These are phyloP conservation scores for Drosophila algonquin DNA, from an alignment of 2,888 invertebrate species.

Conservation along the genomic window DNA sequence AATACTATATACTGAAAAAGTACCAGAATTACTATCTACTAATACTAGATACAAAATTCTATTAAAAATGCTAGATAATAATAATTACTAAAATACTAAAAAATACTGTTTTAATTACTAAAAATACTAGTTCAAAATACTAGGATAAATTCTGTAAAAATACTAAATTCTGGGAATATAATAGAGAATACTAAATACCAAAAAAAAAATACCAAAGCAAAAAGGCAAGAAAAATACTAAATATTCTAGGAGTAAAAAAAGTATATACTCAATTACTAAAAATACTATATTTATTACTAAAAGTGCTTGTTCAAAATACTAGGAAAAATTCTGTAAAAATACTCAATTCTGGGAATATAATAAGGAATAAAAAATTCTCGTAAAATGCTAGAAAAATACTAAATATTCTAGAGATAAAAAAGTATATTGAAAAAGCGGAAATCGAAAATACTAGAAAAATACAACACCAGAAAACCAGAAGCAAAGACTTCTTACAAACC, in stretches of 20 bases:
- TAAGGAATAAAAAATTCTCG: not conserved
- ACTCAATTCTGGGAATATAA: not conserved
- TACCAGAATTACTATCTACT: no score
- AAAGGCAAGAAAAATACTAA: no score
- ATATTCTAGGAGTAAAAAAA: no score
- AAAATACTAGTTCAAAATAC: not conserved
- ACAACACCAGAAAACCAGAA: not conserved
- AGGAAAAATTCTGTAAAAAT: not conserved
- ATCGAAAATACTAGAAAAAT: not conserved
- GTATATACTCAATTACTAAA: no score
- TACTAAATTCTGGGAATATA: no score
- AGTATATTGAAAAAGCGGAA: not conserved
- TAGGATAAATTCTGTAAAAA: not conserved
- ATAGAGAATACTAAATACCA: no score
- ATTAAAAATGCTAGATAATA: no score
- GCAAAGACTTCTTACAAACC: constrained; percentile 6
- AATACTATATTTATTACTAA: not conserved
- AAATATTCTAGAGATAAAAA: not conserved
- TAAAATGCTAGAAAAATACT: no score
- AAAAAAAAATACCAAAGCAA: no score
- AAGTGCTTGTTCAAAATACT: no score
- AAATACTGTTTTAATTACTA: no score
- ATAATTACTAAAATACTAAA: no score
- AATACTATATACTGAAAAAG: not conserved
- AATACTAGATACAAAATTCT: not conserved